Conservation (phyloP, 2,888 invertebrate species). For the Gortyna flavago region DNA sequence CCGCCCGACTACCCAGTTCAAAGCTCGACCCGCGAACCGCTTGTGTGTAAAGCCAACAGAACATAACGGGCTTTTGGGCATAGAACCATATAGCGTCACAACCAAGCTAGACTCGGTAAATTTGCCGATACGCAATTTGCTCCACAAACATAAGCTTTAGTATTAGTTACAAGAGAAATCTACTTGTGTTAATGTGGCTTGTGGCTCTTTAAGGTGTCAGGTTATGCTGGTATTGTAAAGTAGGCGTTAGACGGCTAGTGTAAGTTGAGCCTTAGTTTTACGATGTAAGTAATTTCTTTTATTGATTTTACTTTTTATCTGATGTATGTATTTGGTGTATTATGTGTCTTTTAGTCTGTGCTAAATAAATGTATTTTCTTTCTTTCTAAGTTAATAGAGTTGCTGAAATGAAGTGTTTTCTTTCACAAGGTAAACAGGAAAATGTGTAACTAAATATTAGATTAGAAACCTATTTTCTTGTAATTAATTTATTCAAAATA, state of each 20-base stretch:
- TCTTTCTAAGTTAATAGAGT: neutral
- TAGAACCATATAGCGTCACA: constrained; percentile 42
- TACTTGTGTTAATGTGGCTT: constrained; percentile 58
- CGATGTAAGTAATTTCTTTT: no score
- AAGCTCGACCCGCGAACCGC: constrained; percentile 68
- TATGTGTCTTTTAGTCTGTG: no score
- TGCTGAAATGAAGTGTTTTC: constrained; percentile 24
- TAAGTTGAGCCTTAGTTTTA: constrained; percentile 6
- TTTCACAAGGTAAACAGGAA: neutral
- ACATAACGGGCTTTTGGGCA: constrained; percentile 74
- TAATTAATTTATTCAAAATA: neutral
- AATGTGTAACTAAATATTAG: neutral
- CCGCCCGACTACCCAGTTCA: constrained; percentile 69
- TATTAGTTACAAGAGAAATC: constrained; percentile 68
- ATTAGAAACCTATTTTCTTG: neutral
- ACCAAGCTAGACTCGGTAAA: constrained; percentile 73
- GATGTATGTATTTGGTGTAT: no score
- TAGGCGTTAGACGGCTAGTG: neutral
- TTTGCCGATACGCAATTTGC: constrained; percentile 85
- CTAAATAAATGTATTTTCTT: no score
- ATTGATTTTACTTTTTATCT: no score
- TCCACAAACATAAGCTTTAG: constrained; percentile 71
- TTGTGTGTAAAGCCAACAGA: constrained; percentile 87
- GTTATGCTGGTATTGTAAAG: neutral
- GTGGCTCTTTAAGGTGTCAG: constrained; percentile 11